Conservation (phyloP, 2,888 invertebrate genomes). For the Ennomos fuscantarius region DNA sequence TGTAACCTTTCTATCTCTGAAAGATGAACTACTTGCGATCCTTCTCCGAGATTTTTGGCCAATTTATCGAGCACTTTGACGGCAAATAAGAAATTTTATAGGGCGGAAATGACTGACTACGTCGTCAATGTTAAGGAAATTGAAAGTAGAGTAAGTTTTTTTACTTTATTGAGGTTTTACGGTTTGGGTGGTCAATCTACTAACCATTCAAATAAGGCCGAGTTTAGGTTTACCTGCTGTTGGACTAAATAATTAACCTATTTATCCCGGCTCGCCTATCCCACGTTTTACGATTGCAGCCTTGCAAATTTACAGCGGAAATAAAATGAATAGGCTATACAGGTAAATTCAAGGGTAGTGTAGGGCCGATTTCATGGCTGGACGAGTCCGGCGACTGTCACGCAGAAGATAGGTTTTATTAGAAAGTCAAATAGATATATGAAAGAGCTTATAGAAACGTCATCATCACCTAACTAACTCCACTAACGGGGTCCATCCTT, state of each 20-base stretch:
- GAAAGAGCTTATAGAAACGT: too few relatives aligned
- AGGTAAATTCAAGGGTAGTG: conserved; percentile 14
- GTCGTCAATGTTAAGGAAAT: conserved; percentile 14
- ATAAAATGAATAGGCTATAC: conserved; percentile 27
- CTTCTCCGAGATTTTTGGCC: conserved; percentile 11
- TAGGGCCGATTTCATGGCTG: background rate
- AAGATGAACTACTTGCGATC: conserved; percentile 26
- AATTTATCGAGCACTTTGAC: conserved; percentile 22
- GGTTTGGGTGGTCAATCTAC: background rate
- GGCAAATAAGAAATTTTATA: conserved; percentile 22
- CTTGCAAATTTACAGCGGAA: conserved; percentile 26
- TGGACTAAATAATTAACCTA: conserved; percentile 9
- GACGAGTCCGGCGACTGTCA: background rate
- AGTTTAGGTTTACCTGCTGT: background rate
- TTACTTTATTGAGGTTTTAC: background rate
- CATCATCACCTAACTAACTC: too few relatives aligned
- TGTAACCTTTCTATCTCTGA: conserved; percentile 18
- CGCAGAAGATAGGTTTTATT: background rate
- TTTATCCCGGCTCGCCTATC: conserved; percentile 7
- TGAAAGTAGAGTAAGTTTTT: conserved; percentile 13
- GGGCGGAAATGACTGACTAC: conserved; percentile 20
- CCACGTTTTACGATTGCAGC: conserved; percentile 26
- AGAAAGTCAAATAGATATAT: too few relatives aligned
- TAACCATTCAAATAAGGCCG: too few relatives aligned
- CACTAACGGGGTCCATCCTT: too few relatives aligned